Conservation (phyloP, 2,113 vertebrate genomes). For the Phocoena phocoena region DNA sequence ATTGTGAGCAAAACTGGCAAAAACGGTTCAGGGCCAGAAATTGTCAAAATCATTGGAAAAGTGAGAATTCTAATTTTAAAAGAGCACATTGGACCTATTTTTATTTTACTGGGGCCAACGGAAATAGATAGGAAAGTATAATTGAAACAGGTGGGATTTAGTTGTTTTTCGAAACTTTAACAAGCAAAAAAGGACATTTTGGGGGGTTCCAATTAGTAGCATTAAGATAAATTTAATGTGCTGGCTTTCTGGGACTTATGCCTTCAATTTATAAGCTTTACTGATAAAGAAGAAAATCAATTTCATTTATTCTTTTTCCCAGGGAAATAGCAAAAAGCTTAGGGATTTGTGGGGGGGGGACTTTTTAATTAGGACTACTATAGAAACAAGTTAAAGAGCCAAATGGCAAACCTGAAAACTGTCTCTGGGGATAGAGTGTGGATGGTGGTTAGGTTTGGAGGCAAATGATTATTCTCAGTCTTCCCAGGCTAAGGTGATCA, state of each 20-base stretch:
- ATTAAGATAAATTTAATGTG: slow-evolving; percentile 76
- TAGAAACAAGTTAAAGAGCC: slow-evolving; percentile 56
- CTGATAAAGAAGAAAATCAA: slow-evolving; percentile 83
- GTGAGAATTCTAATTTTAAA: slow-evolving; percentile 35
- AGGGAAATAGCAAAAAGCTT: slow-evolving; percentile 72
- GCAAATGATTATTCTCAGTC: not conserved
- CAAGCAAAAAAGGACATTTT: slow-evolving; percentile 54
- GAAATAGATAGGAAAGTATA: not conserved
- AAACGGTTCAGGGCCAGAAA: not conserved
- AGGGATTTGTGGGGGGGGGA: slow-evolving; percentile 27
- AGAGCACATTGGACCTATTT: not conserved
- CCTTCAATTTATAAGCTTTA: slow-evolving; percentile 80
- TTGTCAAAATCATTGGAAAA: not conserved
- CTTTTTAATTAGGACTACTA: slow-evolving; percentile 69
- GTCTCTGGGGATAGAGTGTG: not conserved
- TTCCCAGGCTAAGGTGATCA: not conserved
- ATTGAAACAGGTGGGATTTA: slow-evolving; percentile 31
- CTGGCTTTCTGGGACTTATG: slow-evolving; percentile 77
- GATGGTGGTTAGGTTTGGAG: not conserved
- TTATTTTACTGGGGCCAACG: not conserved
- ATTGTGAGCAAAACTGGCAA: not conserved
- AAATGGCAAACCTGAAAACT: not conserved
- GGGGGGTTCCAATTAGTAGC: slow-evolving; percentile 60
- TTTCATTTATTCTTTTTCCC: slow-evolving; percentile 81
- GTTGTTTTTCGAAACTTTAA: slow-evolving; percentile 59